Conservation (phyloP, 2,888 invertebrate species). For the Fabriciana adippe region DNA sequence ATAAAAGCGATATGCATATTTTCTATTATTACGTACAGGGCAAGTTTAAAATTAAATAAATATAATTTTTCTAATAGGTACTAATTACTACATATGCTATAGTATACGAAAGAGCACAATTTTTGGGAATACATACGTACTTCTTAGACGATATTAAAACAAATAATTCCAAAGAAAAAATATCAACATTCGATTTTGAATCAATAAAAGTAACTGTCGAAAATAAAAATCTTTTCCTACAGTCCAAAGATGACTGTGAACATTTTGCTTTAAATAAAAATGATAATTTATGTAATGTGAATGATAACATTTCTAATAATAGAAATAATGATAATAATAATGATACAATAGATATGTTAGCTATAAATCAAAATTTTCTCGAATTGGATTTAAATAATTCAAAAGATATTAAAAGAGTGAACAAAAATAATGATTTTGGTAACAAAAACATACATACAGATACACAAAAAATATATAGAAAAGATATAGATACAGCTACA, state of each 20-base stretch:
- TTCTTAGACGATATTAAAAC: constrained; percentile 25
- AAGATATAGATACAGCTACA: neutral
- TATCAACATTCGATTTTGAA: neutral
- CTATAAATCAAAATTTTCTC: neutral
- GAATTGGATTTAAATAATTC: constrained; percentile 2
- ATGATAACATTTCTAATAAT: neutral
- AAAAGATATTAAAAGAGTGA: neutral
- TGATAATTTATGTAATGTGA: neutral
- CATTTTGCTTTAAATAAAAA: constrained; percentile 12
- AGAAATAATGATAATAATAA: neutral
- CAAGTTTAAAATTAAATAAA: neutral
- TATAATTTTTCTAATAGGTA: constrained; percentile 22
- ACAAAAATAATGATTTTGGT: neutral
- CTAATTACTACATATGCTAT: constrained; percentile 30
- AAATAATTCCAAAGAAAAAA: neutral
- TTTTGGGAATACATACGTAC: constrained; percentile 24
- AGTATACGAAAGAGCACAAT: constrained; percentile 17
- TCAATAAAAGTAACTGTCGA: neutral
- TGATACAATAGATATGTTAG: neutral
- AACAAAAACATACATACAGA: neutral
- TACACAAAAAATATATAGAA: neutral
- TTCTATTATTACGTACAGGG: neutral
- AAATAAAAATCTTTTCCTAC: constrained; percentile 26
- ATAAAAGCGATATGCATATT: neutral
- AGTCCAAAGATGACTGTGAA: constrained; percentile 23